phyloP scores from a whole-genome alignment of 23 tunicate species.

The Corella eumyota region DNA sequence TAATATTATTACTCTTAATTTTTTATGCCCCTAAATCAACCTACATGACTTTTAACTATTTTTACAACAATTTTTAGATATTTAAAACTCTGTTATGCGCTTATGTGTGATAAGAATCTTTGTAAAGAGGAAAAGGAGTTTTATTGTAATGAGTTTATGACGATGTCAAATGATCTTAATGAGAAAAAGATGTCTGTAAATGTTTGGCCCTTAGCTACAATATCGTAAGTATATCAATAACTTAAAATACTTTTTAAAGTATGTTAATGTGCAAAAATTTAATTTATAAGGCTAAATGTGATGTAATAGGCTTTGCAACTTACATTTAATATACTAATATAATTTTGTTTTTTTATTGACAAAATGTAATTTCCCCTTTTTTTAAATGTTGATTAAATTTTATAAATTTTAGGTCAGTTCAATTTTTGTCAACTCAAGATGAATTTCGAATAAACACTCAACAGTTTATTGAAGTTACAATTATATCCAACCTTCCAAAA shows the following conservation, averaged over 20 bases:
- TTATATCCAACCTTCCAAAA: no score
- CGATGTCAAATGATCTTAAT: constrained; percentile 40
- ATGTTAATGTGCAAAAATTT: neutral
- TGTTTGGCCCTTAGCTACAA: constrained; percentile 46
- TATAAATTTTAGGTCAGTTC: no score
- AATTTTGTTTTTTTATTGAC: no score
- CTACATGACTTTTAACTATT: no score
- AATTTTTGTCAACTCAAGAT: no score
- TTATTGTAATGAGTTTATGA: constrained; percentile 51
- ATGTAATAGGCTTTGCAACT: neutral
- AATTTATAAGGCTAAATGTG: neutral
- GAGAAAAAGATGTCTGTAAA: constrained; percentile 42
- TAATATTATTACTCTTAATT: neutral
- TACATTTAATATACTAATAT: neutral
- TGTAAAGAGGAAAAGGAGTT: constrained; percentile 17
- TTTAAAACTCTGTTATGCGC: constrained; percentile 48
- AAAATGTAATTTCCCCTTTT: no score
- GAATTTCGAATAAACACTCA: no score
- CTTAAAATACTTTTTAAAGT: no score
- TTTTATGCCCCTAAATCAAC: neutral
- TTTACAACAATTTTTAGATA: constrained; percentile 17
- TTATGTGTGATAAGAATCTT: constrained; percentile 55
- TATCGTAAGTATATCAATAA: no score
- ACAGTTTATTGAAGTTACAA: no score
- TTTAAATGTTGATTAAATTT: no score